Base-by-base conservation (phyloP, 1,140 invertebrate species). In the Euwallacea fornicatus region DNA sequence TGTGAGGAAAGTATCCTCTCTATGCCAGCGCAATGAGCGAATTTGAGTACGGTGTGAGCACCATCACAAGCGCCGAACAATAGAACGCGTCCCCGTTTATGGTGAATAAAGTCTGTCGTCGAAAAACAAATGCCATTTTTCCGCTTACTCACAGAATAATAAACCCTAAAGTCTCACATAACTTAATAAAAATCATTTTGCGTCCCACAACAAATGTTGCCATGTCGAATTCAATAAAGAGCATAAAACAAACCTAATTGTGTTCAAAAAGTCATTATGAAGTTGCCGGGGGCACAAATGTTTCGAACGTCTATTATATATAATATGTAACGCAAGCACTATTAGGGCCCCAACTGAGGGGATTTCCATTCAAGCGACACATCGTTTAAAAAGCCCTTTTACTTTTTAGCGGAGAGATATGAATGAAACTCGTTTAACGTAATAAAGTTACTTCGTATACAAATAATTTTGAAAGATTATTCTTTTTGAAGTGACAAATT, bases 261-360 rank as follows among this genome's bases (percentile, higher is more conserved):
- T 73, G 75, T 77, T 77, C 76, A 76, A 77, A 77, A 77, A 77
- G 74, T 77, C 76, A 77, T 77, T 77, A 77, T 74, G 74, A 72
- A 72, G 65, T 72, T 71, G 74, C 76, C 68, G 67, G 71, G 76
- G 76, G 76, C 71, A 74, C 65, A 72, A 74, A 77, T 76, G 76
- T 75, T 75, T 72, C 69, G 71, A 74, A 77, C 74, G 76, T 77
- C 76, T 76, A 74, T 66, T 66, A 66, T 66, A 66, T 75, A 75
- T 77, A 77, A 77, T 76, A 74, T 73, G 73, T 69, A 69, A 69
- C 47, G 67, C 67, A 69, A 69, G 67, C 67, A 69, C 67, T 69
- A 69, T 61, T 69, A 69, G 60, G 67, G 67, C n/a, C 59, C 59
- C 42, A 62, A 53, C 60, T 43, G 60, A 62, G 67, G 67, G 58